A percentile compares a stretch with the other conserved stretches of the same genome.
These are phyloP conservation scores for Laupala kohalensis DNA, from an alignment of 1,140 invertebrate genomes.

Conservation along the genomic window DNA sequence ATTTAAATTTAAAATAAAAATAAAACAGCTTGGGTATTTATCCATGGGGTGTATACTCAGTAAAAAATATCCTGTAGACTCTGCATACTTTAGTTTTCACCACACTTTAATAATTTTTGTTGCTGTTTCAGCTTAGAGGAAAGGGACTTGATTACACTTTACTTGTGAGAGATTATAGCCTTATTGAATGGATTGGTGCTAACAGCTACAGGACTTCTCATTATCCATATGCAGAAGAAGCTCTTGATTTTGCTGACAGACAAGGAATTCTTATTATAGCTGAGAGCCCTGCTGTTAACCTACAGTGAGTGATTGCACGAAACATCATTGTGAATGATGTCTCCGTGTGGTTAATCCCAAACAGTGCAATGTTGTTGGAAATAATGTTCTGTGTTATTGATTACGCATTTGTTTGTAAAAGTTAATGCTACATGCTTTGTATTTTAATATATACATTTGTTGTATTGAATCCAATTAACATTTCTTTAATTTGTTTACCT, in stretches of 20 bases:
- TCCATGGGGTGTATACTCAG: too few species aligned
- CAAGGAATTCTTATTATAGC: slow-evolving; percentile 50
- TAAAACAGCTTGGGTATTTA: too few species aligned
- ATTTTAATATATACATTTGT: too few species aligned
- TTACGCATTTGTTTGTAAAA: background rate
- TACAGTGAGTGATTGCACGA: slow-evolving; percentile 13
- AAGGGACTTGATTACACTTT: slow-evolving; percentile 42
- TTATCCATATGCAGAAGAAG: slow-evolving; percentile 59
- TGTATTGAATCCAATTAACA: too few species aligned
- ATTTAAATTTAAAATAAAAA: too few species aligned
- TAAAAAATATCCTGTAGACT: too few species aligned
- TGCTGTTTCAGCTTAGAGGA: slow-evolving; percentile 38
- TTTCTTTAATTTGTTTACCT: too few species aligned
- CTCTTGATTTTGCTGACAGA: slow-evolving; percentile 47
- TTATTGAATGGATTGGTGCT: slow-evolving; percentile 50
- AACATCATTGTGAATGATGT: background rate
- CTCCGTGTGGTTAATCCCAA: background rate
- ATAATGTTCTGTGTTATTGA: background rate
- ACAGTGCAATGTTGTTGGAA: background rate
- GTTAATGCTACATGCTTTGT: background rate
- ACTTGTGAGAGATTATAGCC: slow-evolving; percentile 46
- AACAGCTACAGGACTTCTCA: slow-evolving; percentile 57
- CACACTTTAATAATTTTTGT: too few species aligned
- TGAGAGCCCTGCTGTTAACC: slow-evolving; percentile 41
- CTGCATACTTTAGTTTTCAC: too few species aligned